A percentile compares a stretch with the other conserved stretches of the same genome.
phyloP scores from a whole-genome alignment of 2,113 vertebrate species.

The Lathamus discolor region DNA sequence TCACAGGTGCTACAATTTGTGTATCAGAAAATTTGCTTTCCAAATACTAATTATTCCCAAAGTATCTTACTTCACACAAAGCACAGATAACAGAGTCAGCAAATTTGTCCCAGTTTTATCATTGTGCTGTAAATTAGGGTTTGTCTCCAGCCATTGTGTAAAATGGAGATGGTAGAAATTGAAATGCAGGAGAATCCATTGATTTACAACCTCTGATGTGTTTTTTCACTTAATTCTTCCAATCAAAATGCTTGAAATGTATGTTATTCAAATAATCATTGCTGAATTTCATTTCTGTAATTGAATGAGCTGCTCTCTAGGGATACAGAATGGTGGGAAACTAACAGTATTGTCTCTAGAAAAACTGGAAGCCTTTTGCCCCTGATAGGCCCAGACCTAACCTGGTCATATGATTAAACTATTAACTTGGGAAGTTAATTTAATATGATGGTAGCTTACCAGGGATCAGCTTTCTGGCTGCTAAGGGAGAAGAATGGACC shows the following conservation, averaged over 20 bases:
- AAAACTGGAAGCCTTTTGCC: not conserved
- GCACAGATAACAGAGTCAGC: conserved; percentile 54
- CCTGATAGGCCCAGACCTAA: not conserved
- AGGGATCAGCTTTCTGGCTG: not conserved
- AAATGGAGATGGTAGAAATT: conserved; percentile 34
- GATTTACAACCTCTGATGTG: not conserved
- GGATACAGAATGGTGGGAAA: not conserved
- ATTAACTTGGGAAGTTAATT: not conserved
- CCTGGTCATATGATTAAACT: not conserved
- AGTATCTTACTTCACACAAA: conserved; percentile 58
- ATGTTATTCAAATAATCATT: not conserved
- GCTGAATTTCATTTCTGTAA: not conserved
- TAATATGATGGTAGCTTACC: not conserved
- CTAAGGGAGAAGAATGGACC: not conserved
- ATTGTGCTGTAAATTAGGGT: conserved; percentile 62
- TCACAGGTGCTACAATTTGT: conserved; percentile 70
- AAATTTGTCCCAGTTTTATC: conserved; percentile 44
- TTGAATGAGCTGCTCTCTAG: not conserved
- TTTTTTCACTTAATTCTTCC: conserved; percentile 14
- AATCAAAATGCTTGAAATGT: conserved; percentile 2
- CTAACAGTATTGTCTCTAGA: not conserved
- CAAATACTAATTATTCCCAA: conserved; percentile 69
- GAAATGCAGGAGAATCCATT: not conserved
- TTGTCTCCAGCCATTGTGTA: conserved; percentile 37
- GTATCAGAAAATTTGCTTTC: conserved; percentile 70